Evolutionary conservation across 2,113 vertebrate species (phyloP).

Genomic region (Lethenteron reissneri): DNA sequence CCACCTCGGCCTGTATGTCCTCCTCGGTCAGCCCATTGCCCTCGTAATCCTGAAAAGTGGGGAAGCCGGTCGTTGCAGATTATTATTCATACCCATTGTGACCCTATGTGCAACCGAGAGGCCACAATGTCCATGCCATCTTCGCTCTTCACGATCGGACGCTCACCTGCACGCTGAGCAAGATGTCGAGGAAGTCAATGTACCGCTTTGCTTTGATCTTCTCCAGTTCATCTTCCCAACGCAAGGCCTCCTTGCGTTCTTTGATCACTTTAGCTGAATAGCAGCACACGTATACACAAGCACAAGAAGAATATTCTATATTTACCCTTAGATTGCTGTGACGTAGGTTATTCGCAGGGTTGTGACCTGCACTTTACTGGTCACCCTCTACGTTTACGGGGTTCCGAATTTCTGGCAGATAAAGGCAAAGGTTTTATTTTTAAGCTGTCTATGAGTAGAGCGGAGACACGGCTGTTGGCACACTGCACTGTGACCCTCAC

Average conservation of each 20-base stretch:
- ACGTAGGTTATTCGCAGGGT: too few relatives aligned
- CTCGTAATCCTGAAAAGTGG: slow-evolving; percentile 29
- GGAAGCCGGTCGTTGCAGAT: background rate
- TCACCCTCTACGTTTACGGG: too few relatives aligned
- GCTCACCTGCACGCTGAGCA: slow-evolving; percentile 45
- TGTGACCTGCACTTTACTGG: too few relatives aligned
- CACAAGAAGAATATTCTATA: too few relatives aligned
- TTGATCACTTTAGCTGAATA: slow-evolving; percentile 22
- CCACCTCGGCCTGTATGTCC: slow-evolving; percentile 51
- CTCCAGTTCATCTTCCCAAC: slow-evolving; percentile 25
- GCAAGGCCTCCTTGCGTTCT: slow-evolving; percentile 33
- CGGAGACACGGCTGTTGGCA: too few relatives aligned
- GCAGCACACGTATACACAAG: too few relatives aligned
- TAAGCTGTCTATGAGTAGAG: too few relatives aligned
- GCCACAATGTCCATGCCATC: background rate
- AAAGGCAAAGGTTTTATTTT: too few relatives aligned
- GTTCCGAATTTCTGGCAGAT: too few relatives aligned
- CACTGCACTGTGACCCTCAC: too few relatives aligned
- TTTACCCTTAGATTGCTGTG: too few relatives aligned
- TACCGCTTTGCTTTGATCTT: slow-evolving; percentile 28
- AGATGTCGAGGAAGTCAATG: slow-evolving; percentile 68
- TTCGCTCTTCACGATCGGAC: background rate
- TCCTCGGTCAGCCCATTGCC: slow-evolving; percentile 37
- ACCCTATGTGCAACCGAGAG: too few relatives aligned
- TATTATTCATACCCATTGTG: background rate